Conservation (phyloP, 1,140 invertebrate species). For the Eupeodes corollae region DNA sequence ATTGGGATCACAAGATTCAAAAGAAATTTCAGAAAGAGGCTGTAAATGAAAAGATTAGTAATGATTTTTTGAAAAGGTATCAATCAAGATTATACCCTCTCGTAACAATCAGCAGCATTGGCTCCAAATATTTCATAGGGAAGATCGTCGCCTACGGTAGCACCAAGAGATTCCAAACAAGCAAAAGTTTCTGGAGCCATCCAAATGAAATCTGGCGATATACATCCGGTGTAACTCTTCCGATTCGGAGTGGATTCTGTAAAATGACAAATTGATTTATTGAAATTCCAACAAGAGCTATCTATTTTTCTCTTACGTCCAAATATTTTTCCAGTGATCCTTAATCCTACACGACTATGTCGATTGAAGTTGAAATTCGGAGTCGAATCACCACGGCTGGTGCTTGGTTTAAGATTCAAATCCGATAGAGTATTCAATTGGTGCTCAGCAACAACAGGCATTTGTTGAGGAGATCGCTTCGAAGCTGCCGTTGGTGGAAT, state of each 20-base stretch:
- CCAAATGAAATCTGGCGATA: conserved; percentile 40
- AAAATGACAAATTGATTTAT: neutral
- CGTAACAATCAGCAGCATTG: conserved; percentile 14
- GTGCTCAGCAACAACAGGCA: conserved; percentile 51
- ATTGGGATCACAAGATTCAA: conserved; percentile 30
- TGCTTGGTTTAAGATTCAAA: conserved; percentile 27
- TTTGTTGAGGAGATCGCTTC: conserved; percentile 42
- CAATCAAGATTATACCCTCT: neutral
- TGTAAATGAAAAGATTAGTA: conserved; percentile 4
- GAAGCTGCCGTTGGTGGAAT: conserved; percentile 1
- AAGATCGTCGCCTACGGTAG: conserved; percentile 43
- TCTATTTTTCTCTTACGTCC: conserved; percentile 4
- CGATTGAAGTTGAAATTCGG: conserved; percentile 5
- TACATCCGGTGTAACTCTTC: conserved; percentile 22
- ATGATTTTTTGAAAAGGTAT: neutral
- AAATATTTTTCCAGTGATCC: conserved; percentile 22
- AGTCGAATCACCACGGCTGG: conserved; percentile 23
- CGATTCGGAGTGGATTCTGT: conserved; percentile 16
- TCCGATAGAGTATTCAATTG: conserved; percentile 29
- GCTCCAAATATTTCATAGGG: conserved; percentile 34
- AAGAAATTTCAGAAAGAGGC: conserved; percentile 34
- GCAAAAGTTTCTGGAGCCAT: conserved; percentile 61
- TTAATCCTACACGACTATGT: conserved; percentile 25
- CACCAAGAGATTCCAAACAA: conserved; percentile 60
- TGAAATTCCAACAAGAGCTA: neutral